A percentile compares a stretch with the other conserved stretches of the same genome.
phyloP scores from a whole-genome alignment of 2,797 vertebrate species.

The Diceros bicornis region DNA sequence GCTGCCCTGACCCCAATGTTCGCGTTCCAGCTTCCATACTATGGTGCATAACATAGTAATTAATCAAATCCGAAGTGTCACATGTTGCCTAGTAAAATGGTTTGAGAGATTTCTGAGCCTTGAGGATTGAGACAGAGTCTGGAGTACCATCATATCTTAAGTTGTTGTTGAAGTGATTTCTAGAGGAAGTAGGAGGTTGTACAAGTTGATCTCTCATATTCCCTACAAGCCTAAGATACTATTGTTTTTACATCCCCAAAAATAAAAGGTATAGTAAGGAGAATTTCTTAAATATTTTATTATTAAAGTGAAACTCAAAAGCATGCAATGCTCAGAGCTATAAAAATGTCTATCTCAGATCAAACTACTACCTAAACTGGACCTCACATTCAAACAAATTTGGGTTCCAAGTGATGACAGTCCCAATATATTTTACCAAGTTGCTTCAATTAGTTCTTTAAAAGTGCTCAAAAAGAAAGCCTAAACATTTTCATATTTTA shows the following conservation, averaged over 20 bases:
- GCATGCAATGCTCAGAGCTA: background rate
- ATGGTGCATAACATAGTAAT: background rate
- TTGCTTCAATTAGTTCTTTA: slow-evolving; percentile 36
- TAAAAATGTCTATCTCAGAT: background rate
- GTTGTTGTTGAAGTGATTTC: background rate
- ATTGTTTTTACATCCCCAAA: background rate
- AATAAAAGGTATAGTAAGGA: background rate
- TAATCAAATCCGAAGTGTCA: background rate
- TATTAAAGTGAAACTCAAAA: background rate
- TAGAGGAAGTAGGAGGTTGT: background rate
- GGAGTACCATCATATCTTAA: background rate
- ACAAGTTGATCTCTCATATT: background rate
- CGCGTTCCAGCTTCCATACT: background rate
- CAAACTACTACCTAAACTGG: background rate
- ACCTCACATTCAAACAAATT: background rate
- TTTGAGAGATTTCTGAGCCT: background rate
- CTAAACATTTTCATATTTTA: background rate
- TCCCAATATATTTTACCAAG: background rate
- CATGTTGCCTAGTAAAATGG: background rate
- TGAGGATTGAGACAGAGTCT: background rate
- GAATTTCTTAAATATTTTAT: slow-evolving; percentile 29
- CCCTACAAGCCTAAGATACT: background rate
- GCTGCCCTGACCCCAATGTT: background rate
- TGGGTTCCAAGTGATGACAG: background rate
- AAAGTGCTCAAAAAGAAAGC: slow-evolving; percentile 33